Evolutionary conservation across 2,888 invertebrate genomes (phyloP), one percentile per base, ranked within the genome.

Genomic region (Folsomia manolachei): DNA sequence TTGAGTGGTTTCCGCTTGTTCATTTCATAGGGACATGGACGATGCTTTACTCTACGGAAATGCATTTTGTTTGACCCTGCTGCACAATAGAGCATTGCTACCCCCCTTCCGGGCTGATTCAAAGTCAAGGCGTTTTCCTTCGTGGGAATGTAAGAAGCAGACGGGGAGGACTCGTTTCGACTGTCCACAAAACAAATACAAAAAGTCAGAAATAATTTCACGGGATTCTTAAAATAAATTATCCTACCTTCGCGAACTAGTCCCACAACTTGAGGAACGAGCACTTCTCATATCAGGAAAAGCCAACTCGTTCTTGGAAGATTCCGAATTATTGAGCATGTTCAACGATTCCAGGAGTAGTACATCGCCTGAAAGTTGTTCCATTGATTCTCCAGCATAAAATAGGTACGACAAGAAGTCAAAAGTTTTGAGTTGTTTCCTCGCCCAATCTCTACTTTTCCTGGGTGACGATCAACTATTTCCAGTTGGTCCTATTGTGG

Each of bases 21-120:
- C 25, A 78, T 74, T 52, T 78, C 78, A 63, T 78, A 78, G 18
- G 78, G 78, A 23, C 75, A 71, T 14, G 76, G 75, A 23, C 78
- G 78, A 25, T 67, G 69, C 52, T 72, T 74, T 24, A 71, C 73
- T 27, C 76, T 25, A 52, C 74, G 68, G 27, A 74, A 74, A 63
- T 72, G 73, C 23, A 56, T 74, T 14, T 73, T 71, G 14, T 61
- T 62, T 62, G 71, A 67, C 25, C 73, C 56, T 27, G 70, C 25
- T 18, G 73, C 70, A 68, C 72, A 73, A 39, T 73, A 73, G 2
- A 73, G 51, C 51, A 73, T 67, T 51, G 73, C 27, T 63, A 66
- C 65, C 24, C 70, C 73, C 14, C 66, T 9, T 24, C 62, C 70
- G 19, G 63, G 63, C 53, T 67, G 62, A 26, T 71, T 66, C 56